These are phyloP conservation scores for Platichthys flesus DNA, from an alignment of 2,113 vertebrate genomes.

Conservation along the genomic window DNA sequence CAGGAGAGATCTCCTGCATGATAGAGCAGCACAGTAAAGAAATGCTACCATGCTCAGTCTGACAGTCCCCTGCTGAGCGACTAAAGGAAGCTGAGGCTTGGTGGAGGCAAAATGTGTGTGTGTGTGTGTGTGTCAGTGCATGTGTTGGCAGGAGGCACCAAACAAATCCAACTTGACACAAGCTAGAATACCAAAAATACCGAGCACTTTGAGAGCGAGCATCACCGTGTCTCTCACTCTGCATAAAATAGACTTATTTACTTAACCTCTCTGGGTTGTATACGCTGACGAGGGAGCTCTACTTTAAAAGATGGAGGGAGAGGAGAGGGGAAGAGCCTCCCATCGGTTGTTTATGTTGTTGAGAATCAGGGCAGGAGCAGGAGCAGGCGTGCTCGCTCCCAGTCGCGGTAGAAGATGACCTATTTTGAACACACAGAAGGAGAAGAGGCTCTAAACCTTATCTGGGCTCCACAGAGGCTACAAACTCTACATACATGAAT, in stretches of 20 bases:
- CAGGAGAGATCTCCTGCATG: slow-evolving; percentile 50
- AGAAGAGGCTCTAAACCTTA: slow-evolving; percentile 41
- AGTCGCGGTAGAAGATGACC: slow-evolving; percentile 69
- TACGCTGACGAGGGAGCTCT: slow-evolving; percentile 56
- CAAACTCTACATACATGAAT: slow-evolving; percentile 5
- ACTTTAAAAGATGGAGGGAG: slow-evolving; percentile 45
- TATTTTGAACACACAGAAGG: slow-evolving; percentile 69
- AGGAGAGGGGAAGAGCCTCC: slow-evolving; percentile 17
- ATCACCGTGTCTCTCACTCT: slow-evolving; percentile 19
- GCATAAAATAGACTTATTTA: slow-evolving; percentile 72
- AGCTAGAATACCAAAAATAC: slow-evolving; percentile 53
- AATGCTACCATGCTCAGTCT: slow-evolving; percentile 40
- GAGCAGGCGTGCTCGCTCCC: slow-evolving; percentile 43
- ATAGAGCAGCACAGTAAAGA: slow-evolving; percentile 50
- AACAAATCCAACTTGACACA: slow-evolving; percentile 54
- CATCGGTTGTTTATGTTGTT: slow-evolving; percentile 75
- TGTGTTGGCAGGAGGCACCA: slow-evolving; percentile 49
- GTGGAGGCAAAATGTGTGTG: slow-evolving; percentile 8
- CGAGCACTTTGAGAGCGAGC: slow-evolving; percentile 29
- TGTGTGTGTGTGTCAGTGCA: not conserved
- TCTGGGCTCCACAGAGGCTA: slow-evolving; percentile 38
- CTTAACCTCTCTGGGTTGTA: slow-evolving; percentile 64
- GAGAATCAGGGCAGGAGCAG: slow-evolving; percentile 74
- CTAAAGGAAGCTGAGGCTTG: slow-evolving; percentile 33
- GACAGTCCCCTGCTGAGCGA: slow-evolving; percentile 48